Evolutionary conservation across 1,140 invertebrate genomes (phyloP), one percentile per base, ranked within the genome.

Genomic region (Acromyrmex heyeri): DNA sequence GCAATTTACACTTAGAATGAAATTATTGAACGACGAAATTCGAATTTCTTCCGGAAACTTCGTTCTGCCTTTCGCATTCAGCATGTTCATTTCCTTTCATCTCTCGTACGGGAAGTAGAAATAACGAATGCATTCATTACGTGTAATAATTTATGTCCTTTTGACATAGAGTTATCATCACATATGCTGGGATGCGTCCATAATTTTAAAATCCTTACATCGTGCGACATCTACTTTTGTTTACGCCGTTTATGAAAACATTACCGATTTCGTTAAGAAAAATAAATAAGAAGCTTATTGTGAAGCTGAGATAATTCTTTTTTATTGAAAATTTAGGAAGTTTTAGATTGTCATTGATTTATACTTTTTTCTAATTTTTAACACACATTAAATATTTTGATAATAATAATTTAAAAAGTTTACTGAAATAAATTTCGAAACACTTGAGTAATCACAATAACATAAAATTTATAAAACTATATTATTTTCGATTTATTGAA

Each of bases 1-100:
- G 18, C n/a, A 44, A 81, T 81, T 70, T 70, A 44, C 65, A 70
- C 57, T 44, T 16, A 70, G 21, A 70, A 27, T 57, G 34, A 81
- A 70, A 70, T 81, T 70, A 81, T 81, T 65, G 50, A 48, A 81
- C 24, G 78, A 70, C 57, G 53, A 70, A 70, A 70, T 81, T 57
- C 21, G 5, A 21, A 21, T 81, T 81, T 48, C 65, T 70, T 70
- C 78, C 64, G 78, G 64, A 44, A 70, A 70, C 16, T n/a, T 70
- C 64, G 65, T 81, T 81, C 50, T 57, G 64, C 64, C 34, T 59
- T 14, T 59, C 59, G 53, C 78, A 3, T 34, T 18, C 34, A 34
- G 3, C 64, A 69, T n/a, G 14, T 81, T 81, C 30, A 27, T 81
- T 81, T 57, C 78, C 64, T 57, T 44, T 30, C 16, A 27, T 70